Conservation (phyloP, 2,888 invertebrate species). For the Theristus sp. region DNA sequence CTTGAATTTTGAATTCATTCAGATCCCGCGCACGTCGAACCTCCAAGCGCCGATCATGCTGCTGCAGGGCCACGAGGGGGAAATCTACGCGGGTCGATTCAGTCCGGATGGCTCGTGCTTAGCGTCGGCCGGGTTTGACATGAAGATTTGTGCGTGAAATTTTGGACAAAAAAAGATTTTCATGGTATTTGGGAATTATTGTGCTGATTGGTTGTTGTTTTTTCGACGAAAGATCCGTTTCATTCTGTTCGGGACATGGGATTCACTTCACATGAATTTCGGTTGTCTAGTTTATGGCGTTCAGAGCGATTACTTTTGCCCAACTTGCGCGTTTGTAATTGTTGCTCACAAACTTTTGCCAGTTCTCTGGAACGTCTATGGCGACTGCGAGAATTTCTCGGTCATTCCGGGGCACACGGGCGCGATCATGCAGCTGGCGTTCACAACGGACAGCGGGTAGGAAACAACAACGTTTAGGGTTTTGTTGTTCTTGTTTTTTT, state of each 20-base stretch:
- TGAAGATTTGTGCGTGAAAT: slow-evolving; percentile 63
- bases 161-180: too few relatives aligned
- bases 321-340: not conserved
- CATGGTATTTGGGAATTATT: too few relatives aligned
- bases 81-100: slow-evolving; percentile 76
- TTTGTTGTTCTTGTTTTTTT: not conserved
- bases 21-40: slow-evolving; percentile 56
- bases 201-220: too few relatives aligned
- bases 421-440: slow-evolving; percentile 67
- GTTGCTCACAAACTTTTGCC: too few relatives aligned
- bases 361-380: slow-evolving; percentile 82
- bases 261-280: too few relatives aligned
- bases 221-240: too few relatives aligned
- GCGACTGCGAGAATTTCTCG: slow-evolving; percentile 89
- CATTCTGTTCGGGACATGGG: too few relatives aligned
- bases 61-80: slow-evolving; percentile 80
- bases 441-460: slow-evolving; percentile 27
- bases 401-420: slow-evolving; percentile 84
- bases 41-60: slow-evolving; percentile 83
- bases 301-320: not conserved
- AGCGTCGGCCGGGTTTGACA: slow-evolving; percentile 81
- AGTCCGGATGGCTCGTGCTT: slow-evolving; percentile 87
- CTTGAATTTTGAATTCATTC: too few relatives aligned
- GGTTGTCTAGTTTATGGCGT: not conserved
- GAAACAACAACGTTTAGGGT: too few relatives aligned